A percentile compares a stretch with the other conserved stretches of the same genome.
Evolutionary conservation across 1,140 invertebrate genomes (phyloP).

Genomic region (Drosophila pectinifera): DNA sequence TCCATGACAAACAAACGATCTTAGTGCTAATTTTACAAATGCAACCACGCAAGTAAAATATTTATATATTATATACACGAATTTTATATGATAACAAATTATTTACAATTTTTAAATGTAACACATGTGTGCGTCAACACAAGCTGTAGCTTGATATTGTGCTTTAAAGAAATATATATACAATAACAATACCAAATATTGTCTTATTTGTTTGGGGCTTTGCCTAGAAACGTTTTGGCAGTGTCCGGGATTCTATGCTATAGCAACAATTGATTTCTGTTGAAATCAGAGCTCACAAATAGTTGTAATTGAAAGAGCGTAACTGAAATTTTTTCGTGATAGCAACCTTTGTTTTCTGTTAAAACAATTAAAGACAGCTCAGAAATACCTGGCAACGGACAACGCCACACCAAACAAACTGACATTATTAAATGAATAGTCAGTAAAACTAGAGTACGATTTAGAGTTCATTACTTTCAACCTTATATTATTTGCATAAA

Average conservation of each 20-base stretch:
- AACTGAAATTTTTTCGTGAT: conserved; percentile 1
- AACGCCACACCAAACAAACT: background rate
- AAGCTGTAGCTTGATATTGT: conserved; percentile 71
- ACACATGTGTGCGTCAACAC: conserved; percentile 57
- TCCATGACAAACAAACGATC: conserved; percentile 48
- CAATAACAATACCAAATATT: conserved; percentile 16
- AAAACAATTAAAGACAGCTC: conserved; percentile 8
- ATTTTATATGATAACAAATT: conserved; percentile 74
- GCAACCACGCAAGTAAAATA: conserved; percentile 53
- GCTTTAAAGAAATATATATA: conserved; percentile 64
- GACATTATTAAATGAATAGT: conserved; percentile 13
- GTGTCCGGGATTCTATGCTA: too few relatives aligned
- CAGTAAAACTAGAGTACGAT: conserved; percentile 18
- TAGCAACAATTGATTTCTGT: too few relatives aligned
- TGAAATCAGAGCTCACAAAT: too few relatives aligned
- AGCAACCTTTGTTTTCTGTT: conserved; percentile 25
- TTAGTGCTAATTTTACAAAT: conserved; percentile 74
- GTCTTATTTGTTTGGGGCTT: too few relatives aligned
- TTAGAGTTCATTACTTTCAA: conserved; percentile 30
- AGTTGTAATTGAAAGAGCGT: too few relatives aligned
- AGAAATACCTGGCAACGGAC: conserved; percentile 20
- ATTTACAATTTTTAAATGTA: conserved; percentile 59
- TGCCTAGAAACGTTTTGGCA: background rate
- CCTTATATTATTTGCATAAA: conserved; percentile 21
- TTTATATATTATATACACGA: conserved; percentile 67